phyloP scores from a whole-genome alignment of 2,797 vertebrate genomes.

The Cheirogaleus major region DNA sequence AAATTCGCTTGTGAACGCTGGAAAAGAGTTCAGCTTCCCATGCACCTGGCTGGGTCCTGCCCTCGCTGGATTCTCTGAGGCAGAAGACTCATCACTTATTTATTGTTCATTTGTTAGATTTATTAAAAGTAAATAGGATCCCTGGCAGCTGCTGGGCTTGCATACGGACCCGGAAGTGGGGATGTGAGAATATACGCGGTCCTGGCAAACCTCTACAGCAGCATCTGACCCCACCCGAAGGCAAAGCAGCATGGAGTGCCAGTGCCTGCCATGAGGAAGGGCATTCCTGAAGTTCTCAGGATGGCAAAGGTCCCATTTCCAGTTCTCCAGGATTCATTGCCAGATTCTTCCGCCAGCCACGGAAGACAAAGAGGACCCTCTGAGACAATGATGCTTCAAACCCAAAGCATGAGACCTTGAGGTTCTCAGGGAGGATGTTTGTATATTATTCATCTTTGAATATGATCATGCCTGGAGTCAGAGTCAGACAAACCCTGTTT shows the following conservation, averaged over 20 bases:
- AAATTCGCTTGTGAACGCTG: slow-evolving; percentile 4
- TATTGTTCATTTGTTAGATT: slow-evolving; percentile 62
- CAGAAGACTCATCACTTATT: slow-evolving; percentile 62
- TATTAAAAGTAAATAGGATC: slow-evolving; percentile 63
- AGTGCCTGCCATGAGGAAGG: neutral
- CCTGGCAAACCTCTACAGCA: neutral
- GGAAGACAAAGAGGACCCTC: neutral
- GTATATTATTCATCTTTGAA: neutral
- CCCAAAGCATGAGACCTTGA: neutral
- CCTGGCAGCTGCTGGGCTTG: slow-evolving; percentile 34
- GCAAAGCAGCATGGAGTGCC: neutral
- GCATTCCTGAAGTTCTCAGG: neutral
- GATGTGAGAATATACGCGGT: neutral
- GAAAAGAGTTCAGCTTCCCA: neutral
- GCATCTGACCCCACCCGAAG: neutral
- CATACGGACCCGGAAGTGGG: neutral
- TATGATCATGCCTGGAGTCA: neutral
- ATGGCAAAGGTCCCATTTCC: neutral
- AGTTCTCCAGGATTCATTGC: neutral
- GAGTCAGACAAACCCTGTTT: neutral
- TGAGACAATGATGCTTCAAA: neutral
- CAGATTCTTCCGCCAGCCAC: neutral
- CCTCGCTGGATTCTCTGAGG: slow-evolving; percentile 17
- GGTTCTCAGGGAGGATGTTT: neutral
- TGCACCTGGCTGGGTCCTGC: slow-evolving; percentile 42